These are phyloP conservation scores for Scophthalmus maximus DNA, from an alignment of 2,113 vertebrate genomes.

Conservation along the genomic window DNA sequence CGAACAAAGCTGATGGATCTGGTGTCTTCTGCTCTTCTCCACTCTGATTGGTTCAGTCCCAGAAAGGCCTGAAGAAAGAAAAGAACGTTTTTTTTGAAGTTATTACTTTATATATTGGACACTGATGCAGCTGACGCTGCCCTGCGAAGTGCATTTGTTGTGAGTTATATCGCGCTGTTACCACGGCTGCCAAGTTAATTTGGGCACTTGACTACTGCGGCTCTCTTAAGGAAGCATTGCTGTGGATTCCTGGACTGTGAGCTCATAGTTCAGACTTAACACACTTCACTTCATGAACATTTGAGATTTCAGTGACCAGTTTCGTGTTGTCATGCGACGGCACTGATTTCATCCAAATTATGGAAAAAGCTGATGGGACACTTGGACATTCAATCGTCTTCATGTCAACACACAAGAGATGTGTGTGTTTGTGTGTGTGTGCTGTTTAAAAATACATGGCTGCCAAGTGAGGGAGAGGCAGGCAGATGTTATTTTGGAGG, in stretches of 20 bases:
- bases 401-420: neutral
- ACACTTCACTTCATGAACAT: slow-evolving; percentile 45
- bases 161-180: slow-evolving; percentile 58
- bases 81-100: slow-evolving; percentile 3
- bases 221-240: slow-evolving; percentile 64
- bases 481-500: slow-evolving; percentile 76
- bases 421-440: slow-evolving; percentile 28
- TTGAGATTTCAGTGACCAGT: slow-evolving; percentile 35
- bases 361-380: neutral
- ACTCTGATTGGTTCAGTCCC: slow-evolving; percentile 30
- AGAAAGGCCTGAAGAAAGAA: slow-evolving; percentile 23
- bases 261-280: slow-evolving; percentile 76
- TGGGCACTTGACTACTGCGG: slow-evolving; percentile 62
- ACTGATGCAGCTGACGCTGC: neutral
- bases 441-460: slow-evolving; percentile 68
- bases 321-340: slow-evolving; percentile 24
- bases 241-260: slow-evolving; percentile 71
- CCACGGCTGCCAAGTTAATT: slow-evolving; percentile 71
- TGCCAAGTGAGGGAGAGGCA: slow-evolving; percentile 67
- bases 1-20: slow-evolving; percentile 6
- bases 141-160: slow-evolving; percentile 15
- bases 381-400: neutral
- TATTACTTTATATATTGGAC: neutral
- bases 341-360: neutral
- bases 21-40: neutral